phyloP scores from a whole-genome alignment of 2,113 vertebrate species.

The Lepidothrix coronata region DNA sequence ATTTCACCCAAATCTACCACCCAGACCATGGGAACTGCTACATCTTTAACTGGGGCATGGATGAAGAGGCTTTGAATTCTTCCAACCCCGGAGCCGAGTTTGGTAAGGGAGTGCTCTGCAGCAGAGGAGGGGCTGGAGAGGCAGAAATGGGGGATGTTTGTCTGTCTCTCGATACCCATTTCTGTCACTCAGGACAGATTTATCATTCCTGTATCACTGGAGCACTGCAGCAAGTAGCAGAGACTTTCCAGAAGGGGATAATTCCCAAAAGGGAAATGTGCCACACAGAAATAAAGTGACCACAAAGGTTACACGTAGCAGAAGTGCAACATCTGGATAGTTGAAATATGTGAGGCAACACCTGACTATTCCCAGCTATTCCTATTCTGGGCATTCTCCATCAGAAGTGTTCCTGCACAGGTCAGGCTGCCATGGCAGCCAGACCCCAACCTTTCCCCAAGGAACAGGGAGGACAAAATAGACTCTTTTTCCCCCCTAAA shows the following conservation, averaged over 20 bases:
- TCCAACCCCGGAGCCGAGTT: conserved; percentile 80
- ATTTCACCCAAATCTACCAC: conserved; percentile 80
- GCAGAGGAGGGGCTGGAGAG: not conserved
- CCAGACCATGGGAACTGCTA: conserved; percentile 83
- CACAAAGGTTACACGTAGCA: not conserved
- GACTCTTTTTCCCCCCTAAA: not conserved
- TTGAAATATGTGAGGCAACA: not conserved
- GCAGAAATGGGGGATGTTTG: accelerated
- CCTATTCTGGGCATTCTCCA: not conserved
- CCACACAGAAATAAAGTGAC: not conserved
- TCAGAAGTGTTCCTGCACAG: accelerated
- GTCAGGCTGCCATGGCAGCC: not conserved
- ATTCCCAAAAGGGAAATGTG: not conserved
- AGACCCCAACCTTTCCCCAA: not conserved
- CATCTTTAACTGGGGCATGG: conserved; percentile 84
- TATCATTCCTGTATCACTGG: not conserved
- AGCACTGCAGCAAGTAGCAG: not conserved
- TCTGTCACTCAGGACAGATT: not conserved
- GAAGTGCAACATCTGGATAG: not conserved
- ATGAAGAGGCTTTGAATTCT: conserved; percentile 62
- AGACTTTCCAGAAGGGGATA: not conserved
- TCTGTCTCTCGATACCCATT: not conserved
- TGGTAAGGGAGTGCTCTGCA: conserved; percentile 41
- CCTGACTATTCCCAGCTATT: not conserved
- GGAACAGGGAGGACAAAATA: not conserved